Conservation (phyloP, 2,888 invertebrate species). For the Conomelus anceps region DNA sequence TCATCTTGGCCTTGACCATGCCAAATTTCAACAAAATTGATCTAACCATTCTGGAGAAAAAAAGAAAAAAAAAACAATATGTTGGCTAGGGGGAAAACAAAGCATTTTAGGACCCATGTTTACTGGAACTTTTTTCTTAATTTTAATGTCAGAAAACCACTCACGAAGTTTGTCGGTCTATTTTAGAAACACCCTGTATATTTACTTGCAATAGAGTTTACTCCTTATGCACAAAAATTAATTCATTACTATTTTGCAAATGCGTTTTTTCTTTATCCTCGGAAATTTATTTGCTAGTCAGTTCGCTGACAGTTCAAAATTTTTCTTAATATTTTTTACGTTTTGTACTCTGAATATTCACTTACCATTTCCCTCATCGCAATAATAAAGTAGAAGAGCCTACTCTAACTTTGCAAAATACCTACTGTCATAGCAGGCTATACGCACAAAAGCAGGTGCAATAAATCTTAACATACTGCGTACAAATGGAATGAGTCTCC, state of each 20-base stretch:
- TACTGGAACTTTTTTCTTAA: no score
- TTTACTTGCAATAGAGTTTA: background rate
- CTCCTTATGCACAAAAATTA: background rate
- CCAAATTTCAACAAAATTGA: no score
- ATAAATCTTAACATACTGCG: background rate
- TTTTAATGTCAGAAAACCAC: no score
- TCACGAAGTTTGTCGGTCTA: no score
- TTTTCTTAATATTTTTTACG: background rate
- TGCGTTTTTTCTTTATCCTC: background rate
- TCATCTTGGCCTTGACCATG: no score
- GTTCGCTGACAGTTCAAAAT: background rate
- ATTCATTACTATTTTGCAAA: background rate
- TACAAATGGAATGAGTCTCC: background rate
- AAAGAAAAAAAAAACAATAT: no score
- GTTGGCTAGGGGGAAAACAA: no score
- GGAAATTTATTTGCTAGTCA: background rate
- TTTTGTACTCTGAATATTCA: background rate
- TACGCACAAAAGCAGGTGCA: background rate
- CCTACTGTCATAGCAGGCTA: background rate
- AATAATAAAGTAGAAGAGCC: no score
- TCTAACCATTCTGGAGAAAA: no score
- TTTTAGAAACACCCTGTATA: no score
- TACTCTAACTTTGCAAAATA: background rate
- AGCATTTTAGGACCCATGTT: no score
- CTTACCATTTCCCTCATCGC: background rate